Evolutionary conservation across 2,888 invertebrate species (phyloP).

Genomic region (Caenorhabditis wallacei): DNA sequence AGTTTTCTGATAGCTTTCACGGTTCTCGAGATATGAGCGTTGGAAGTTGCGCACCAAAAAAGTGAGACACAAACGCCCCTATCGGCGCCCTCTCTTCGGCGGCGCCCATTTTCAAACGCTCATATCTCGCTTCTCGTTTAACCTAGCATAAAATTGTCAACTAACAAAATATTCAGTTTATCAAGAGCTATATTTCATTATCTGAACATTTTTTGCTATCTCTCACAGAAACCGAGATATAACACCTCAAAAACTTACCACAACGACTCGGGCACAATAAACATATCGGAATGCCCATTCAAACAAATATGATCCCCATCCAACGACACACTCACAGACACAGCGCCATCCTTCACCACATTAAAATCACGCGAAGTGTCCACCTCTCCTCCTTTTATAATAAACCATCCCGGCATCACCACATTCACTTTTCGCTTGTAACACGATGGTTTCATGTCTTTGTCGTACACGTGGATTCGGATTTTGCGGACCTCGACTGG

Average conservation of each 20-base stretch:
- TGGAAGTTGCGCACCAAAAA: no score
- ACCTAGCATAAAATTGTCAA: no score
- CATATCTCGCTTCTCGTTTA: no score
- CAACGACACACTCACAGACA: conserved; percentile 63
- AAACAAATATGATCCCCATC: conserved; percentile 69
- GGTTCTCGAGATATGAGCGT: no score
- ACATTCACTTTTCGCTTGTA: conserved; percentile 69
- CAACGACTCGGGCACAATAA: conserved; percentile 68
- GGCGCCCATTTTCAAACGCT: no score
- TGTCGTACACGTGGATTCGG: conserved; percentile 68
- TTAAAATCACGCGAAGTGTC: conserved; percentile 64
- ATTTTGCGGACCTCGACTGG: conserved; percentile 68
- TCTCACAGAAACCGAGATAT: no score
- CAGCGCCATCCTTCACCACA: conserved; percentile 65
- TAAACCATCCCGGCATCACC: conserved; percentile 71
- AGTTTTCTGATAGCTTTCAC: no score
- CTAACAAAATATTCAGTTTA: no score
- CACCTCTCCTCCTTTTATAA: conserved; percentile 65
- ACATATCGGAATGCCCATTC: conserved; percentile 67
- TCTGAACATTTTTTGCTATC: no score
- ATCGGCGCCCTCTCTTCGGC: no score
- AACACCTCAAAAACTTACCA: conserved; percentile 66
- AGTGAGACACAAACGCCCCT: no score
- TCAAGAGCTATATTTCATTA: no score
- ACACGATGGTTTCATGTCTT: conserved; percentile 70